Evolutionary conservation across 2,888 invertebrate genomes (phyloP), one percentile per base, ranked within the genome.

Genomic region (Drosophila barbarae): DNA sequence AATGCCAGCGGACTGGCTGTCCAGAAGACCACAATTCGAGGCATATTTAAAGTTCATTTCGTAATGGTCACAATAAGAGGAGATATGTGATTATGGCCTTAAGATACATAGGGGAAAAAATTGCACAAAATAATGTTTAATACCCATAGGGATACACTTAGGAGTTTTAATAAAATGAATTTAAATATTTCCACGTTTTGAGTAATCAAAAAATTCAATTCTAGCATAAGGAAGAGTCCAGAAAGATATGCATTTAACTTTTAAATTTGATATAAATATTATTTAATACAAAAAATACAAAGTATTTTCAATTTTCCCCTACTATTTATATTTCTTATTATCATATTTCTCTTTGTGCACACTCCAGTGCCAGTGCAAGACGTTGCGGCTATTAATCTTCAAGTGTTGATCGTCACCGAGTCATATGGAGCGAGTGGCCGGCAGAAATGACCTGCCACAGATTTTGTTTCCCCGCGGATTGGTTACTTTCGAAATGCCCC

Each of bases 401-500:
- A 61, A 63, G 69, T 72, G 61, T 74, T 64, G 53, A 69, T 64
- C 56, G 72, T 50, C 69, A 58, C 41, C 57, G 47, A 64, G 23
- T 54, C 64, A 54, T 54, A 66, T 32, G 26, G 54, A 53, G 58
- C 50, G 60, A 60, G 46, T 60, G 59, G 60, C 46, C 30, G n/a
- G 55, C 55, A 23, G 26, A 36, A 54, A 38, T 57, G 52, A 26
- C 44, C 55, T 53, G 60, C 60, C 51, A 21, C 57, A 63, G 80
- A 58, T 65, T 76, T 69, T 64, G 67, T 58, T 58, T 71, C 51
- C 26, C 69, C 67, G 64, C 69, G 47, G 75, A 77, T 77, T 61
- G 73, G 56, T 51, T 58, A 79, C 84, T 79, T 79, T 79, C 84
- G 76, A 79, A 79, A 78, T 39, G 59, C 13, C 9, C 46, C 36